These are phyloP conservation scores for Dryobotodes eremita DNA, from an alignment of 2,888 invertebrate genomes.

Conservation along the genomic window DNA sequence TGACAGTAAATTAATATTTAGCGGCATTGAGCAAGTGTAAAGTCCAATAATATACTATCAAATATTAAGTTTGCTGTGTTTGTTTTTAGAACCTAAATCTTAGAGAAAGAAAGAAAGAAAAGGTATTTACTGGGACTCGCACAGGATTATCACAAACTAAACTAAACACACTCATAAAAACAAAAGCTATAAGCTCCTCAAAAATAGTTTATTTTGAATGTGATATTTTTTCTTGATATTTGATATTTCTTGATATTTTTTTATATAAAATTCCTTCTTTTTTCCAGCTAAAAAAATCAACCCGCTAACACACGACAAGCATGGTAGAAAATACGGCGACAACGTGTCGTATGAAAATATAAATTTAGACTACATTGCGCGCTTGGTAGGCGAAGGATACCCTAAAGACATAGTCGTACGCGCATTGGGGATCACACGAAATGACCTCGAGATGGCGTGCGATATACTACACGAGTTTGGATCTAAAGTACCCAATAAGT, in stretches of 20 bases:
- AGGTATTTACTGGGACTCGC: too few species aligned
- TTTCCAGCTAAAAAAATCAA: conserved; percentile 88
- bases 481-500: conserved; percentile 85
- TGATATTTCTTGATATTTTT: neutral
- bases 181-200: too few species aligned
- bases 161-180: too few species aligned
- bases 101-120: too few species aligned
- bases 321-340: conserved; percentile 87
- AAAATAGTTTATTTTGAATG: neutral
- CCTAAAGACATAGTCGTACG: conserved; percentile 97
- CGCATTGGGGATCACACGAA: conserved; percentile 97
- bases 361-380: conserved; percentile 97
- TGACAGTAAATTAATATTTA: too few species aligned
- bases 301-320: conserved; percentile 88
- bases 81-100: too few species aligned
- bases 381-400: conserved; percentile 97
- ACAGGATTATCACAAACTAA: too few species aligned
- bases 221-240: neutral
- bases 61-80: too few species aligned
- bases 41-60: too few species aligned
- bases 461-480: conserved; percentile 98
- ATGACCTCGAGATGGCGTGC: conserved; percentile 98
- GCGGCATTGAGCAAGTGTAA: too few species aligned
- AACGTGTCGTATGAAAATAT: conserved; percentile 96
- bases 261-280: neutral